Evolutionary conservation across 2,113 vertebrate genomes (phyloP), one percentile per base, ranked within the genome.

Genomic region (Chionomys nivalis): DNA sequence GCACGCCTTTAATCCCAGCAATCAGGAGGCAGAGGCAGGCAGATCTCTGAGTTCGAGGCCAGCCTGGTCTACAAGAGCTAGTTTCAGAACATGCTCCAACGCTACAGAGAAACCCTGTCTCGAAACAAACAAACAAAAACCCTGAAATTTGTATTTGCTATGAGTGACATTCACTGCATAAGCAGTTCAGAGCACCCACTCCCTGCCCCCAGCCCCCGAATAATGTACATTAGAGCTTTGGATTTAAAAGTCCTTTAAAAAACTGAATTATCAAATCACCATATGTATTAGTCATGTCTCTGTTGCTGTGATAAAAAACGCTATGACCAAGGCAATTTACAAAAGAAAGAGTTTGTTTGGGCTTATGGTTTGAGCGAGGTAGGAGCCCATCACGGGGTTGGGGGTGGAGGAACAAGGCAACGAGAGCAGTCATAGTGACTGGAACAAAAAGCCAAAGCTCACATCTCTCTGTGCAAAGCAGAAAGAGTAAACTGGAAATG

Each of bases 61-160:
- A 58, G 17, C 55, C 55, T 58, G 17, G 17, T 58, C 55, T 58
- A 58, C 17, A 58, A 58, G 4, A 58, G 55, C 55, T 58, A 58
- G 19, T 58, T 58, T 58, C 55, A 58, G 55, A 5, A 21, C 19
- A 21, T 19, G 19, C 5, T 58, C 58, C 58, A 58, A 58, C 14
- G 58, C 19, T 58, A 58, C 58, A 58, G 58, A 58, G 58, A 58
- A 58, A 58, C 58, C 58, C 58, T 58, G 58, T 58, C 58, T 58
- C 19, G 17, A 58, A 58, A 58, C 55, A 58, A 58, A 58, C 52
- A 58, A 58, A 58, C 4, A 72, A 83, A 93, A 58, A 58, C 17
- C 78, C 49, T 47, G 58, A 86, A 75, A n/a, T 87, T 76, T 90
- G 77, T 39, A 65, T 94, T 88, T 87, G 44, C 58, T 72, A 39